Conservation (phyloP, 2,797 vertebrate species). For the Sparus aurata region DNA sequence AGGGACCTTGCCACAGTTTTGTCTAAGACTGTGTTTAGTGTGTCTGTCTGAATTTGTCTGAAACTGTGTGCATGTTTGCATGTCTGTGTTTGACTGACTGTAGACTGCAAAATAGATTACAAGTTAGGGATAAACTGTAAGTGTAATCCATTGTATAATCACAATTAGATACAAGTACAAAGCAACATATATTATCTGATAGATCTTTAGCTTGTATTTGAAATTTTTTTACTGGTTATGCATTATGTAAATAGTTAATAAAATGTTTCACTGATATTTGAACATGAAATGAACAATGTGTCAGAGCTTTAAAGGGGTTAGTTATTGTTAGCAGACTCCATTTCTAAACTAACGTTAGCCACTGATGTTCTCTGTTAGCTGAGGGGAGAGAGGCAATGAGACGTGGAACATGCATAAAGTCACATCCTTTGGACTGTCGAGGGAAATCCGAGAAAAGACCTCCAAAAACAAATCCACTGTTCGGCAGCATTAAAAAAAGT, state of each 20-base stretch:
- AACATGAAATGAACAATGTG: too few relatives aligned
- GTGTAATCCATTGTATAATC: not conserved
- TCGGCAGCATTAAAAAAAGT: too few relatives aligned
- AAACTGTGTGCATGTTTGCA: conserved; percentile 31
- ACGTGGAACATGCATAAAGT: too few relatives aligned
- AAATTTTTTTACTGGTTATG: too few relatives aligned
- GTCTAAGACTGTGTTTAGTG: conserved; percentile 28
- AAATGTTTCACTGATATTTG: too few relatives aligned
- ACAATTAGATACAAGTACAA: not conserved
- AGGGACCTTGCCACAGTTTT: not conserved
- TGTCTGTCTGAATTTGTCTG: conserved; percentile 39
- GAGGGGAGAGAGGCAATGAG: too few relatives aligned
- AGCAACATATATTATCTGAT: not conserved
- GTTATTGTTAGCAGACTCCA: too few relatives aligned
- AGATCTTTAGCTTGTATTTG: not conserved
- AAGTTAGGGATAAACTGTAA: conserved; percentile 10
- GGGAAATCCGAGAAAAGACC: too few relatives aligned
- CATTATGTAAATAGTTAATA: not conserved
- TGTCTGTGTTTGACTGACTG: conserved; percentile 25
- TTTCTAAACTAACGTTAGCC: too few relatives aligned
- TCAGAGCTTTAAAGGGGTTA: not conserved
- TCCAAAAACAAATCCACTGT: too few relatives aligned
- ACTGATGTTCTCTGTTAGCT: too few relatives aligned
- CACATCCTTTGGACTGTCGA: too few relatives aligned
- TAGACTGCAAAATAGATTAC: conserved; percentile 8